Base-by-base conservation (phyloP, 2,797 vertebrate genomes). In the Echeneis naucrates region DNA sequence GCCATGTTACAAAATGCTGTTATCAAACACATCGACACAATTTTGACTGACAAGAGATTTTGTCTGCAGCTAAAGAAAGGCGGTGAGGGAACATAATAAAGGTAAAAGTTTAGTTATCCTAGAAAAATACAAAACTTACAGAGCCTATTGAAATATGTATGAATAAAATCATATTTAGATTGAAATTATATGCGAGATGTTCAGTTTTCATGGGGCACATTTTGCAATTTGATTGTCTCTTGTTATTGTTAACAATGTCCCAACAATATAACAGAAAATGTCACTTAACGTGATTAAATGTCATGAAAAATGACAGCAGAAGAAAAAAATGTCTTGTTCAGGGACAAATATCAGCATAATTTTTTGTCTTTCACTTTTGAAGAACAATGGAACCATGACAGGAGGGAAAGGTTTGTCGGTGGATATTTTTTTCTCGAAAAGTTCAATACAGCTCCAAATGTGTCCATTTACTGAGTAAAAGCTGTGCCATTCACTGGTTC, bases 381-480 rank as follows among this genome's bases (percentile, higher is more conserved):
- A 24, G 55, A 38, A 44, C 2, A 72, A 56, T 51, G 44, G 37
- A 44, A 10, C 57, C 3, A 19, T 16, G 11, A 32, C 23, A 24
- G 32, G 37, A n/a, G 58, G 14, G 71, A 66, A 74, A 57, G 27
- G 4, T 17, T 33, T 11, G 19, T 13, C 2, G 37, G 16, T 19
- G 72, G n/a, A 44, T 9, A 50, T 2, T 2, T 14, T 9, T 60
- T 63, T 51, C 10, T 35, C 13, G 19, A 58, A 19, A 47, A n/a
- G 27, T 53, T 45, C 50, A 55, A 58, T 30, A 52, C 24, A 53
- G 54, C 62, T 67, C 30, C 35, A 37, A 54, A 38, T n/a, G 67
- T 42, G 9, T 53, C 56, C 23, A 16, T 71, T 42, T 57, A 60
- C 52, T 38, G 23, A 76, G 50, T 50, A 33, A 65, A 32, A 52